Evolutionary conservation across 2,113 vertebrate species (phyloP), one percentile per base, ranked within the genome.

Genomic region (Pogonocichla stellata): DNA sequence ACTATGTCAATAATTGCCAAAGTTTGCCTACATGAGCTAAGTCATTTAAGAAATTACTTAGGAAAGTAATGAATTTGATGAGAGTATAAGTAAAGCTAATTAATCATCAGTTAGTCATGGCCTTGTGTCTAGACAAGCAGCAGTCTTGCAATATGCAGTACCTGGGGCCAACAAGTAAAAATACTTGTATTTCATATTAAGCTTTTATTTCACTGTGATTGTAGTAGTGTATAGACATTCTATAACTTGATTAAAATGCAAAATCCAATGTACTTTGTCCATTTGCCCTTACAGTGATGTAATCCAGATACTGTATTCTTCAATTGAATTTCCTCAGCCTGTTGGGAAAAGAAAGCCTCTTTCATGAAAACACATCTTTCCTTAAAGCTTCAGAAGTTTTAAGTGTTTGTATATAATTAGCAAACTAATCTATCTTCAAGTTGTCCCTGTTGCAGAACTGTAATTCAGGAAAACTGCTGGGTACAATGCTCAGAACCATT

Each of bases 31-130:
- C 64, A 73, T 73, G 62, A 95, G 54, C n/a, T 83, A 91, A 83
- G 72, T 86, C 16, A 86, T 88, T 65, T 86, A 65, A 93, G 67
- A 86, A 92, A 88, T 86, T 77, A 80, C 64, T 86, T 96, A 66
- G 6, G 42, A 83, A 90, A 93, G 54, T 64, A 80, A 69, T 91
- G 77, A 93, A 86, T 88, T 88, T 88, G 79, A 90, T 88, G 67
- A 91, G 36, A 77, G 18, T 33, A n/a, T 69, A 57, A 70, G 23
- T 93, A 86, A 65, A 92, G 18, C 50, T 92, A 92, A 95, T 93
- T 92, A 92, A 92, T 95, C 71, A 92, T 83, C 62, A 65, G 66
- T 90, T 87, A 94, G 57, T 95, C 91, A 86, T 0, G 0, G 50
- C 28, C 45, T 79, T 90, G n/a, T 60, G 88, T 72, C 71, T 82